Conservation (phyloP, 2,888 invertebrate species). For the Spisula solida region DNA sequence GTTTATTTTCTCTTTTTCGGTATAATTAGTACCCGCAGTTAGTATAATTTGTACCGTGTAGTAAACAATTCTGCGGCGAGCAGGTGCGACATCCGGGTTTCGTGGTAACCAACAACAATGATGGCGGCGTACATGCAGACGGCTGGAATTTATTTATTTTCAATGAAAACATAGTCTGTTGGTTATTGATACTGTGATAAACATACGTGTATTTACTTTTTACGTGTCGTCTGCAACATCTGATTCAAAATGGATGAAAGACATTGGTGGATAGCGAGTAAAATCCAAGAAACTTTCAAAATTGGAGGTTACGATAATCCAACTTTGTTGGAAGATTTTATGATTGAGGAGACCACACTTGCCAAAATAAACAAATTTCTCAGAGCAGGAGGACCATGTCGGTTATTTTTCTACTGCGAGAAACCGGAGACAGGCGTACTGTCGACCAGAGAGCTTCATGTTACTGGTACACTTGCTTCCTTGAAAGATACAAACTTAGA, state of each 20-base stretch:
- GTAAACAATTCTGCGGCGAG: not conserved
- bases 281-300: slow-evolving; percentile 87
- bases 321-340: slow-evolving; percentile 86
- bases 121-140: slow-evolving; percentile 79
- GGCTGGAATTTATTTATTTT: slow-evolving; percentile 30
- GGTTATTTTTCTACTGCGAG: slow-evolving; percentile 86
- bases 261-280: slow-evolving; percentile 88
- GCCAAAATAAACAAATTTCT: slow-evolving; percentile 86
- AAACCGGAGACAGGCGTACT: slow-evolving; percentile 81
- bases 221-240: not conserved
- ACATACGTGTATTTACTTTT: not conserved
- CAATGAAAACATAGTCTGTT: not conserved
- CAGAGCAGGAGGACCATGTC: slow-evolving; percentile 84
- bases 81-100: slow-evolving; percentile 75
- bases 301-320: slow-evolving; percentile 86
- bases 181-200: not conserved
- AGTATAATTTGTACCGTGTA: not conserved
- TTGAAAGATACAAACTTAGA: slow-evolving; percentile 85
- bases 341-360: slow-evolving; percentile 85
- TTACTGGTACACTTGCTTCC: slow-evolving; percentile 84
- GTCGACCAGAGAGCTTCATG: slow-evolving; percentile 82
- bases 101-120: slow-evolving; percentile 83
- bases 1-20: no score
- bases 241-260: slow-evolving; percentile 86
- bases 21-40: not conserved